Base-by-base conservation (phyloP, 1,140 invertebrate genomes). In the Drosophila yakuba region DNA sequence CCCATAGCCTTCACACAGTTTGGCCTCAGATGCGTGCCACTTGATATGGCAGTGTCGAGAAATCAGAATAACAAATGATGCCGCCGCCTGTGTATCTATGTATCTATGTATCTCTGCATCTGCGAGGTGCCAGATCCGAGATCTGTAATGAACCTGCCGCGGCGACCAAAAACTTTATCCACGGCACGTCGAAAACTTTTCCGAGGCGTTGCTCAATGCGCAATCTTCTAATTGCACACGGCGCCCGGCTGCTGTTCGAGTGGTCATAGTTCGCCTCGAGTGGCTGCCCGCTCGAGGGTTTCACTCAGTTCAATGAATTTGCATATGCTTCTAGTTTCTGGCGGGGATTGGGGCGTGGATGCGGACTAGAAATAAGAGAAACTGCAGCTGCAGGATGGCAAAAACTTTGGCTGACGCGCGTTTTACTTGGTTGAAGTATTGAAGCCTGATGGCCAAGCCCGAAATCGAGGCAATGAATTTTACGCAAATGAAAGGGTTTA, bases 1-100 rank as follows among this genome's bases (percentile, higher is more conserved):
- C 15, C 50, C 50, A 58, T 64, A 86, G 78, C 82, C 82, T 86
- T 86, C 82, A 82, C 82, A 86, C 75, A 86, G 79, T 75, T 74
- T 56, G 44, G 23, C 51, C 45, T 44, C 71, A 88, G 82, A 86
- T 86, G 83, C 83, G 57, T 82, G 82, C 83, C 83, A 82, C 74
- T 86, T 78, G 82, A 86, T 86, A 88, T 79, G 74, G 61, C 83
- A 67, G 39, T 48, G 62, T 52, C 55, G 28, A 58, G 51, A 84
- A 52, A 52, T 52, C 75, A 80, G 79, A 76, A 88, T 86, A 79
- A 82, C 61, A 83, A 80, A 86, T 86, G 79, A 77, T 56, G 81
- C 66, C 59, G 74, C 78, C 38, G 38, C 38, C 38, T 39, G 38
- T 14, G 2, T 32, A 32, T 32, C 32, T 32, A 32, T 39, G 35